phyloP scores from a whole-genome alignment of 1,140 invertebrate species.

The Drosophila kikkawai region DNA sequence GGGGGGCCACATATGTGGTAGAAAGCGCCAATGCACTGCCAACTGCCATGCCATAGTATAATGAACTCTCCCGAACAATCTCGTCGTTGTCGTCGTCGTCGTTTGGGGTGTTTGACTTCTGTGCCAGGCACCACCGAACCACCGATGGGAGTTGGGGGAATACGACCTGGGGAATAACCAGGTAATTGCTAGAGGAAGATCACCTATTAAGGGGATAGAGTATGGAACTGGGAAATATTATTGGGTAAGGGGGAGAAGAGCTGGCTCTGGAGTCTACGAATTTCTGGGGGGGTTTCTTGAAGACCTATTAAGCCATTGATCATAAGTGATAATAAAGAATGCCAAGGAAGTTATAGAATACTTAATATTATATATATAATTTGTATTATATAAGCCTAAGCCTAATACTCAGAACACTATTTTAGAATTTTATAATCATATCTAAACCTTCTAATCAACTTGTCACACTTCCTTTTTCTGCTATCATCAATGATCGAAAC shows the following conservation, averaged over 20 bases:
- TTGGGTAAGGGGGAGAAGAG: too few relatives aligned
- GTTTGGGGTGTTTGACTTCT: constrained; percentile 59
- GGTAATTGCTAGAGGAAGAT: constrained; percentile 32
- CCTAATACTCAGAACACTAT: too few relatives aligned
- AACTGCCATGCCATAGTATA: constrained; percentile 45
- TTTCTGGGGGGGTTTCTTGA: too few relatives aligned
- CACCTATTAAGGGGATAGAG: neutral
- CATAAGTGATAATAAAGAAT: neutral
- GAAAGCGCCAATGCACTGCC: constrained; percentile 56
- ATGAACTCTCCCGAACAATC: constrained; percentile 57
- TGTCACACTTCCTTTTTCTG: constrained; percentile 14
- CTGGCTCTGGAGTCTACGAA: neutral
- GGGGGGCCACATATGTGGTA: constrained; percentile 46
- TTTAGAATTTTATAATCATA: neutral
- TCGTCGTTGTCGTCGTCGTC: constrained; percentile 17
- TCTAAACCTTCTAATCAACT: constrained; percentile 11
- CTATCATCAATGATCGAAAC: neutral
- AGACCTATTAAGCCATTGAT: neutral
- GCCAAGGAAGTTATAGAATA: neutral
- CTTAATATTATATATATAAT: too few relatives aligned
- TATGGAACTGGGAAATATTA: neutral
- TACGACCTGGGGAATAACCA: constrained; percentile 23
- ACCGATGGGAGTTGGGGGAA: constrained; percentile 3
- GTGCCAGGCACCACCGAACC: constrained; percentile 38
- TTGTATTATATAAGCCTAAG: too few relatives aligned